A percentile compares a stretch with the other conserved stretches of the same genome.
Evolutionary conservation across 2,797 vertebrate species (phyloP).

Genomic region (Diplodus puntazzo): DNA sequence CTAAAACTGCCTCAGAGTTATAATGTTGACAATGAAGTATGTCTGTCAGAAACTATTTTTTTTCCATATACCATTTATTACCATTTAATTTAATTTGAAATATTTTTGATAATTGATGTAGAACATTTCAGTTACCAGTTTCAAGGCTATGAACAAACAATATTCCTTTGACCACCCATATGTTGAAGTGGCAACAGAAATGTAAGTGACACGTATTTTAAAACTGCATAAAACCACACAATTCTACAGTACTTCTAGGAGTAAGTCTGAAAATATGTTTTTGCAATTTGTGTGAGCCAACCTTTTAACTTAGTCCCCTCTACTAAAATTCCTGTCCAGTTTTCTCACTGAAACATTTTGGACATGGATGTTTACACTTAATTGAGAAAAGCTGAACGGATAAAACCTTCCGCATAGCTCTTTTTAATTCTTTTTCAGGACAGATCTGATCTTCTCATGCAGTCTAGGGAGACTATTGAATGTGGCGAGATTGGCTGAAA

Average conservation of each 20-base stretch:
- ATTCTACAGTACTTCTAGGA: background rate
- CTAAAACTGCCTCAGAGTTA: too few relatives aligned
- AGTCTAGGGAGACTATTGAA: conserved; percentile 18
- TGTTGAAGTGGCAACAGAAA: background rate
- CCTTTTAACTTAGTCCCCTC: background rate
- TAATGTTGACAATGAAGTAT: too few relatives aligned
- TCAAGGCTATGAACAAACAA: background rate
- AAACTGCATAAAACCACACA: background rate
- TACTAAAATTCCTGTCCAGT: background rate
- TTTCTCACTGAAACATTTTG: background rate
- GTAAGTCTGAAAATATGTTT: background rate
- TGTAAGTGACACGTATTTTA: background rate
- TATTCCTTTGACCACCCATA: background rate
- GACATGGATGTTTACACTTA: background rate
- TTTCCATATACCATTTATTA: too few relatives aligned
- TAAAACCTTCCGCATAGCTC: background rate
- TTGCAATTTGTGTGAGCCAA: background rate
- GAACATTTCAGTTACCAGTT: too few relatives aligned
- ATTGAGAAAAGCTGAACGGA: background rate
- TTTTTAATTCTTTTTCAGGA: background rate
- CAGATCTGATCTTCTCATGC: conserved; percentile 12
- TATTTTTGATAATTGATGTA: background rate
- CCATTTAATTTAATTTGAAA: too few relatives aligned
- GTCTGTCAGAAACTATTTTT: too few relatives aligned
- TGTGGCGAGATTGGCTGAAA: conserved; percentile 13